Base-by-base conservation (phyloP, 2,113 vertebrate genomes). In the Istiophorus platypterus region DNA sequence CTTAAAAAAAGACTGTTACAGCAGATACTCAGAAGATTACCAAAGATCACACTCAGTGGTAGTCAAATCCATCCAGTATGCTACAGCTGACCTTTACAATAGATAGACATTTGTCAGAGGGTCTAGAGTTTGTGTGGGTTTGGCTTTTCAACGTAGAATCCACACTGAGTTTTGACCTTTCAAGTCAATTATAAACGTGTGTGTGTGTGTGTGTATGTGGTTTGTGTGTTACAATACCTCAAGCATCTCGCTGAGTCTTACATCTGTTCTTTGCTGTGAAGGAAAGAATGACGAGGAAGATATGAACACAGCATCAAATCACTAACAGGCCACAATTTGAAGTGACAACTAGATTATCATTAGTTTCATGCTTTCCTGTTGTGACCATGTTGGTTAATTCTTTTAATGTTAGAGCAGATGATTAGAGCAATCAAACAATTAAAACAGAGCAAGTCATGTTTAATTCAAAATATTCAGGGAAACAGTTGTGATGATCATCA, bases 221-320 rank as follows among this genome's bases (percentile, higher is more conserved):
- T 47, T 17, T 2, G 18, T 6, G 57, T 14, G 37, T 68, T 65
- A 67, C 64, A 63, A 63, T 95, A 99, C 98, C 97, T 99, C 98
- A 14, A 99, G 94, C 98, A 99, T 99, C 94, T 99, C 98, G 85
- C 98, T 99, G 89, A 99, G 96, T 76, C 98, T 95, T 4, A 99
- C 97, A 89, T 99, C 98, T 51, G 98, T 99, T 93, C 98, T 97
- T 99, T 99, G 98, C 98, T 99, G 91, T n/a, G 70, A 81, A 34
- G 15, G 45, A n/a, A 27, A 89, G 84, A 91, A 72, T 51, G 37
- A 85, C 8, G 76, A 51, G 3, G 26, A 63, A 76, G 15, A 74
- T 12, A 76, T 66, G 6, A 86, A 75, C 4, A 64, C 10, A 52
- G 20, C 45, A 29, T 63, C 7, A 51, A 54, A 75, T 52, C n/a